Evolutionary conservation across 2,888 invertebrate species (phyloP).

Genomic region (Tolmerus cingulatus): DNA sequence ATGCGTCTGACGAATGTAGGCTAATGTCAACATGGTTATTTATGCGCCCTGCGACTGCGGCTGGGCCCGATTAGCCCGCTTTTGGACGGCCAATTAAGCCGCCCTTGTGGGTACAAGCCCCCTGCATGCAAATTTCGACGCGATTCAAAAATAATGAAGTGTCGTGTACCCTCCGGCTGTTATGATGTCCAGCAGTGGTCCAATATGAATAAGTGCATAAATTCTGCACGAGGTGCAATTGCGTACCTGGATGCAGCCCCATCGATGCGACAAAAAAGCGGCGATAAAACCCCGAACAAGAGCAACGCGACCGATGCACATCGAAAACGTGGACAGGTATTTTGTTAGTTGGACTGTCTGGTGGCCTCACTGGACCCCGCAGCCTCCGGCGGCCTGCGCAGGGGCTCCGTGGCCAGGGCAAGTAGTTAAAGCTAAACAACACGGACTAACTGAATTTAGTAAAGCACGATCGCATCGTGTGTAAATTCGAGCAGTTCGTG

Average conservation of each 20-base stretch:
- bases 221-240: not conserved
- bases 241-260: not conserved
- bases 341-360: constrained; percentile 14
- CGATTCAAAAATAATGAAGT: constrained; percentile 23
- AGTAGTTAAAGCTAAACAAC: constrained; percentile 31
- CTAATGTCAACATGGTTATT: constrained; percentile 15
- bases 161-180: not conserved
- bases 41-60: not conserved
- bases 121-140: not conserved
- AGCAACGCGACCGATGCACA: constrained; percentile 19
- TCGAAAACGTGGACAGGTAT: constrained; percentile 36
- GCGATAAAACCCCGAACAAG: constrained; percentile 13
- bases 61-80: not conserved
- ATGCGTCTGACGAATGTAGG: constrained; percentile 22
- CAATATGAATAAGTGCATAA: constrained; percentile 39
- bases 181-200: not conserved
- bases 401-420: not conserved
- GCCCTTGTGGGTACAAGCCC: not conserved
- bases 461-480: constrained; percentile 50
- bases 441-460: constrained; percentile 45
- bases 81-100: not conserved
- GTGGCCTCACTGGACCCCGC: not conserved
- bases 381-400: not conserved
- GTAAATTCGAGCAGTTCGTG: constrained; percentile 51
- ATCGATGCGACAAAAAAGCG: not conserved